phyloP scores from a whole-genome alignment of 2,888 invertebrate species.

The Drosophila mimica region DNA sequence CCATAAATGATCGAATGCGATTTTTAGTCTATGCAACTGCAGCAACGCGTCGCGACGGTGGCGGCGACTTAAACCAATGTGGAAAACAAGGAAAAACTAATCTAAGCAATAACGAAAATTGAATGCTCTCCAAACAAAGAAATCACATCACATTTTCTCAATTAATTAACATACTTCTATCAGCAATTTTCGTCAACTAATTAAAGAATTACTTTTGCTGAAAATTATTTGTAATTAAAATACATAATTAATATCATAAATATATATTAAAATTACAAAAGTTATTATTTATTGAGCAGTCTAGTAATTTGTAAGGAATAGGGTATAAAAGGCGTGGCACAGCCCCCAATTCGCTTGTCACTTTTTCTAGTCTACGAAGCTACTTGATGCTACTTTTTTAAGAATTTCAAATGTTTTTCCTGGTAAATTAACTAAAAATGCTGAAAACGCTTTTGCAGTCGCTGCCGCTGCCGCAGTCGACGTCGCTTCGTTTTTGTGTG shows the following conservation, averaged over 20 bases:
- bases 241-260: neutral
- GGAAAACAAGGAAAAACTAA: slow-evolving; percentile 52
- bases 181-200: neutral
- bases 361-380: slow-evolving; percentile 55
- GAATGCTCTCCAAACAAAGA: slow-evolving; percentile 34
- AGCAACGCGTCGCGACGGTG: slow-evolving; percentile 55
- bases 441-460: slow-evolving; percentile 79
- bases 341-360: slow-evolving; percentile 44
- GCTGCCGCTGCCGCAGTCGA: slow-evolving; percentile 37
- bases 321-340: slow-evolving; percentile 57
- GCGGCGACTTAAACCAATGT: slow-evolving; percentile 59
- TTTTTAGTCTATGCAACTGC: slow-evolving; percentile 79
- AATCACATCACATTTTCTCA: neutral
- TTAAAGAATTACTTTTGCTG: neutral
- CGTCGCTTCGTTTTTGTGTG: slow-evolving; percentile 67
- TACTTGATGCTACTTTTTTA: slow-evolving; percentile 79
- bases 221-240: neutral
- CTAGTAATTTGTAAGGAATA: slow-evolving; percentile 19
- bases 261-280: neutral
- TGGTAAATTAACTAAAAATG: slow-evolving; percentile 84
- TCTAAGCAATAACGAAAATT: neutral
- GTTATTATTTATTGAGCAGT: neutral
- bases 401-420: slow-evolving; percentile 84
- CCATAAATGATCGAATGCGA: slow-evolving; percentile 84
- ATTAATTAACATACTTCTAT: neutral